phyloP scores from a whole-genome alignment of 2,113 vertebrate species.

The Sturnira hondurensis region DNA sequence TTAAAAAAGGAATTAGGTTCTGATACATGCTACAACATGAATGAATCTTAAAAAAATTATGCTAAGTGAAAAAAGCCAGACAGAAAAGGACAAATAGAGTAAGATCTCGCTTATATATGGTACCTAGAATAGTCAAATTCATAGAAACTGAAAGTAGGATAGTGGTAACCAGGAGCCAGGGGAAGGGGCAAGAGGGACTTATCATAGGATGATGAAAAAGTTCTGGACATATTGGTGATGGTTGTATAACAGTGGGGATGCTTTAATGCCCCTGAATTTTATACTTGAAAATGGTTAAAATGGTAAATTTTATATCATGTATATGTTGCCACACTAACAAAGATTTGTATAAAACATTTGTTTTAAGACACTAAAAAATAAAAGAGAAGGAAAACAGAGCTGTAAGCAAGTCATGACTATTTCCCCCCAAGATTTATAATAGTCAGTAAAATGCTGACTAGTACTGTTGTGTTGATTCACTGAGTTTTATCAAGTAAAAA shows the following conservation, averaged over 20 bases:
- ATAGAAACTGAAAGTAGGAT: not conserved
- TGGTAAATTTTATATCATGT: not conserved
- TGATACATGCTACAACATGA: not conserved
- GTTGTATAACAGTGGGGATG: not conserved
- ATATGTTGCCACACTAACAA: not conserved
- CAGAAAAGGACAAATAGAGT: not conserved
- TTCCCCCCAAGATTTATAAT: not conserved
- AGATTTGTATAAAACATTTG: not conserved
- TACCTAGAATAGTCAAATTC: not conserved
- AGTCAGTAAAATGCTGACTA: not conserved
- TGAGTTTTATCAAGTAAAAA: constrained; percentile 13
- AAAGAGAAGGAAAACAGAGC: not conserved
- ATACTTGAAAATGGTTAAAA: not conserved
- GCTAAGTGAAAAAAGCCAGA: not conserved
- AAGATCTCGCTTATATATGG: not conserved
- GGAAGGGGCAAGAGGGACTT: too few relatives aligned
- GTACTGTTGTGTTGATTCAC: not conserved
- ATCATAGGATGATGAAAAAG: not conserved
- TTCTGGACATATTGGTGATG: not conserved
- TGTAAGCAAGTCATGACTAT: not conserved
- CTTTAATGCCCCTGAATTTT: not conserved
- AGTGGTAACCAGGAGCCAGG: not conserved
- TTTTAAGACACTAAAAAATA: not conserved
- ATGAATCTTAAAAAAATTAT: not conserved
- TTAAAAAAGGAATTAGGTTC: not conserved